Evolutionary conservation across 1,140 invertebrate genomes (phyloP), one percentile per base, ranked within the genome.

Genomic region (Halyomorpha halys): DNA sequence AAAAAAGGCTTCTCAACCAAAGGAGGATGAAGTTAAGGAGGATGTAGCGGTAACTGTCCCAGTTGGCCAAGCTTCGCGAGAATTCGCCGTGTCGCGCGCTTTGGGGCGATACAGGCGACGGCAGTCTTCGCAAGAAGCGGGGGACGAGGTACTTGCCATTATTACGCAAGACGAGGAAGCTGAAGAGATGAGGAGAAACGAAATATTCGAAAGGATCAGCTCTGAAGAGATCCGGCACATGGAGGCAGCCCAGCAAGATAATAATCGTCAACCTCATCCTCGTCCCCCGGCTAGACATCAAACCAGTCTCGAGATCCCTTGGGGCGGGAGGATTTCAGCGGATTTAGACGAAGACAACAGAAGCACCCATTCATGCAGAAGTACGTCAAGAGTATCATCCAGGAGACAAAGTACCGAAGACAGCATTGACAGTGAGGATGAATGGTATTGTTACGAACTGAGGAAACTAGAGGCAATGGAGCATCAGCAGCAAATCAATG

Each of bases 401-500:
- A 79, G 90, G 70, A 77, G 90, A 44, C 90, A 94, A 76, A 92
- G 90, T 73, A 94, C 91, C 0, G 91, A 93, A 76, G 91, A 94
- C 69, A 91, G 88, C 64, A 94, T 94, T 63, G 91, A 94, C 74
- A 90, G 87, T 49, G 91, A 94, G 75, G 91, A 94, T 72, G 90
- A 94, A 76, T 94, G 91, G 86, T 94, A 92, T 70, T 89, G 87
- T 67, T 91, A 94, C 73, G 91, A 93, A 71, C 71, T 93, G 61
- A 79, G 86, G 54, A 91, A 93, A 74, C 73, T 94, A 44, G 88
- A 94, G 75, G 87, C 92, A 76, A 78, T 93, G 71, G 91, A 94
- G 74, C 78, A 85, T 66, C 85, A 86, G 66, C 82, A 82, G 9
- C 81, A 85, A 68, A 84, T 86, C 70, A 74, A 79, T 5, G 82